Evolutionary conservation across 2,797 vertebrate genomes (phyloP).

Genomic region (Alfaro cultratus): DNA sequence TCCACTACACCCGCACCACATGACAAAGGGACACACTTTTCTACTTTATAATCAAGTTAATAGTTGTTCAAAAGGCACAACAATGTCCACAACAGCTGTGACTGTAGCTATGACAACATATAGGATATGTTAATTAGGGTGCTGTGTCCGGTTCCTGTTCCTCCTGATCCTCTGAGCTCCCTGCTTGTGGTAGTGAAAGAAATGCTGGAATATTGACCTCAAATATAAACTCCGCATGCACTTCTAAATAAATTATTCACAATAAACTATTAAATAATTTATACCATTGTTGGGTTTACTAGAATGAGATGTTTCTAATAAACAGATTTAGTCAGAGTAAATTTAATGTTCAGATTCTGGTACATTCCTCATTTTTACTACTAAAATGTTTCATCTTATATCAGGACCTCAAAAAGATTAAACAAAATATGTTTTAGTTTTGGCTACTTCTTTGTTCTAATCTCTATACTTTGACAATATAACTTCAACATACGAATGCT

Average conservation of each 20-base stretch:
- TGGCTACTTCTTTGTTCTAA: too few species aligned
- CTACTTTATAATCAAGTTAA: not conserved
- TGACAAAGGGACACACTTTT: not conserved
- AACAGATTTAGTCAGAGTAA: not conserved
- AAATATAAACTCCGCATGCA: slow-evolving; percentile 1
- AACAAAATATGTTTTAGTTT: too few species aligned
- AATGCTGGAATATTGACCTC: not conserved
- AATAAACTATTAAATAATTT: not conserved
- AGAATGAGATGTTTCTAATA: not conserved
- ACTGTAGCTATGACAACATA: not conserved
- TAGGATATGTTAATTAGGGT: not conserved
- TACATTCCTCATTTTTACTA: not conserved
- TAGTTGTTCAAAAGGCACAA: not conserved
- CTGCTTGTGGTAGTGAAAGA: not conserved
- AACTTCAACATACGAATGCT: not conserved
- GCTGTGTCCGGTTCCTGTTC: not conserved
- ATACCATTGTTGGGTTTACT: not conserved
- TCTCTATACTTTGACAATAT: not conserved
- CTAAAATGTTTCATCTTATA: too few species aligned
- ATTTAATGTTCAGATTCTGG: not conserved
- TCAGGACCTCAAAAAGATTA: too few species aligned
- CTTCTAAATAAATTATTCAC: slow-evolving; percentile 1
- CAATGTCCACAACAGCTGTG: not conserved
- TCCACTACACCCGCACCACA: too few species aligned
- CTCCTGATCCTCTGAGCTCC: not conserved